Percentiles rank a stretch among this genome's conserved stretches.
Evolutionary conservation across 2,888 invertebrate genomes (phyloP).

Genomic region (Kryphioiulus occultus): DNA sequence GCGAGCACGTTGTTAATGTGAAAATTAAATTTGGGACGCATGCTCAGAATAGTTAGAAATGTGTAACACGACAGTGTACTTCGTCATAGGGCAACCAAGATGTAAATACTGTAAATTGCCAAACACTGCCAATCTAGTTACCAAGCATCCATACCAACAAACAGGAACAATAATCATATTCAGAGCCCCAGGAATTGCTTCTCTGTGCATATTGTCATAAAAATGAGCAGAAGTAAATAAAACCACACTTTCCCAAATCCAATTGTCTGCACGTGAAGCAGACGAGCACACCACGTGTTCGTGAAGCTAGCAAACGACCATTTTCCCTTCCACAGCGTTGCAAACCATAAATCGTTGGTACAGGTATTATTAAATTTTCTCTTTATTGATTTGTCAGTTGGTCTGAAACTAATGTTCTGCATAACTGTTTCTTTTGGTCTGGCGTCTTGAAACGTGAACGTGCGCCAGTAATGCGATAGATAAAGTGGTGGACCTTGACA

Average conservation of each 20-base stretch:
- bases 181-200: background rate
- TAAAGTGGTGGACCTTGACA: conserved; percentile 15
- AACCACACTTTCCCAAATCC: background rate
- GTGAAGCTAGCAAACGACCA: background rate
- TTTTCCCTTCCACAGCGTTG: background rate
- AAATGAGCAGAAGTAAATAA: background rate
- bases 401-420: background rate
- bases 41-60: background rate
- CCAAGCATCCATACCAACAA: background rate
- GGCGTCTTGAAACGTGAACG: background rate
- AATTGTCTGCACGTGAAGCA: background rate
- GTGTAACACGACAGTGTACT: background rate
- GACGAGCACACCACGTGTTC: too few relatives aligned
- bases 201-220: background rate
- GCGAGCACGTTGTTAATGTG: too few relatives aligned
- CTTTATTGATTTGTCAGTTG: background rate
- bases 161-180: background rate
- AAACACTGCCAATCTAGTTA: background rate
- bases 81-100: background rate
- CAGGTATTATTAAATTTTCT: conserved; percentile 9
- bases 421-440: conserved; percentile 3
- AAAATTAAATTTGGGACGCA: too few relatives aligned
- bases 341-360: background rate
- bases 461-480: background rate
- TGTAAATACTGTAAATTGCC: background rate